Evolutionary conservation across 2,113 vertebrate genomes (phyloP).

Genomic region (Galbula dea): DNA sequence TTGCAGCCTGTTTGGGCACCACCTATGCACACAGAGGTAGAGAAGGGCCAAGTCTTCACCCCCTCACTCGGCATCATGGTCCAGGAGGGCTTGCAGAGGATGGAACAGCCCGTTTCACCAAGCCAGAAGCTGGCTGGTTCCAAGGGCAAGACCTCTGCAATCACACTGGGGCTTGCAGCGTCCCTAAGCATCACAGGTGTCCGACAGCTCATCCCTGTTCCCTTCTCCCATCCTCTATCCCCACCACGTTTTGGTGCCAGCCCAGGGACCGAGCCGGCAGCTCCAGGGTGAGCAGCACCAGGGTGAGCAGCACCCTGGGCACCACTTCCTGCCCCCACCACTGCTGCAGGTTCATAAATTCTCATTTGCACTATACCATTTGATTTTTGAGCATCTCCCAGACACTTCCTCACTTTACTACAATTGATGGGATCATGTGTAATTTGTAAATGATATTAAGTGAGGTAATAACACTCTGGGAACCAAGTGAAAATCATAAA

Average conservation of each 20-base stretch:
- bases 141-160: not conserved
- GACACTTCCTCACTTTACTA: slow-evolving; percentile 65
- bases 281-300: accelerated
- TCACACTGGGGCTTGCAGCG: not conserved
- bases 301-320: not conserved
- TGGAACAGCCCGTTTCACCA: not conserved
- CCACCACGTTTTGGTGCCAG: accelerated
- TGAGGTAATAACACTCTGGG: slow-evolving; percentile 67
- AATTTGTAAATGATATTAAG: slow-evolving; percentile 73
- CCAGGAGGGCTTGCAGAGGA: not conserved
- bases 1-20: not conserved
- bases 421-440: slow-evolving; percentile 66
- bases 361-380: slow-evolving; percentile 28
- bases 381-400: slow-evolving; percentile 55
- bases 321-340: accelerated
- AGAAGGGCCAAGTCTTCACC: not conserved
- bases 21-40: not conserved
- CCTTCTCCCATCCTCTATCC: not conserved
- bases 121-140: not conserved
- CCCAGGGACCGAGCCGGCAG: not conserved
- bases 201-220: not conserved
- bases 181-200: accelerated
- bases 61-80: not conserved
- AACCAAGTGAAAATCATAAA: slow-evolving; percentile 54
- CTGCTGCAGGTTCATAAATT: slow-evolving; percentile 27